phyloP scores from a whole-genome alignment of 2,797 vertebrate species.

The Argentina silus region DNA sequence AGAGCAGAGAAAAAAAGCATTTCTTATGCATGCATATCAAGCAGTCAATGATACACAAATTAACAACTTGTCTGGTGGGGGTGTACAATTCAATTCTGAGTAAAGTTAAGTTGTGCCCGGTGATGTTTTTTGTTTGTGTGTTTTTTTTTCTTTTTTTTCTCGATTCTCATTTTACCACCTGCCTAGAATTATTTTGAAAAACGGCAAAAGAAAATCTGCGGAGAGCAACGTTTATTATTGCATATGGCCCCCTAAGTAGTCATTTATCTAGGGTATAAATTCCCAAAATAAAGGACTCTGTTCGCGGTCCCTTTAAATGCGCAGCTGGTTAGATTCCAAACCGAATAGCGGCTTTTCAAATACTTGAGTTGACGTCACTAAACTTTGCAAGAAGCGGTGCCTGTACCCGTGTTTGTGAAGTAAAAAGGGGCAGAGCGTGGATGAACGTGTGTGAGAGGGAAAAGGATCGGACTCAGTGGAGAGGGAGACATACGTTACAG shows the following conservation, averaged over 20 bases:
- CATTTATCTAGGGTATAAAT: background rate
- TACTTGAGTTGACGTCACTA: slow-evolving; percentile 50
- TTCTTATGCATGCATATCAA: background rate
- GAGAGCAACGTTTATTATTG: too few relatives aligned
- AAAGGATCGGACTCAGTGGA: background rate
- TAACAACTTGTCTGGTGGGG: background rate
- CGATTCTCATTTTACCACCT: background rate
- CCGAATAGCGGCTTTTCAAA: slow-evolving; percentile 43
- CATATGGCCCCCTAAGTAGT: background rate
- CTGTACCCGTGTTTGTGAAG: background rate
- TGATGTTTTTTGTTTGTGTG: too few relatives aligned
- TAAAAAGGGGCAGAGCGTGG: background rate
- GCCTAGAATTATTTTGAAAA: background rate
- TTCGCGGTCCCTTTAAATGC: slow-evolving; percentile 36
- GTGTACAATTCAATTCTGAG: background rate
- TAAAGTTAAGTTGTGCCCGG: too few relatives aligned
- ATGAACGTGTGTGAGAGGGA: background rate
- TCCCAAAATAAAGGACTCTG: background rate
- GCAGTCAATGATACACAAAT: background rate
- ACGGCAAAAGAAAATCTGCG: too few relatives aligned
- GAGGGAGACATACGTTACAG: too few relatives aligned
- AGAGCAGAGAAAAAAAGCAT: background rate
- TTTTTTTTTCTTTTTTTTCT: background rate
- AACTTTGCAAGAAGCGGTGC: slow-evolving; percentile 43
- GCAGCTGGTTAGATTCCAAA: background rate